A percentile compares a stretch with the other conserved stretches of the same genome.
Conservation (phyloP, 1,140 invertebrate species). For the Nebria ingens region DNA sequence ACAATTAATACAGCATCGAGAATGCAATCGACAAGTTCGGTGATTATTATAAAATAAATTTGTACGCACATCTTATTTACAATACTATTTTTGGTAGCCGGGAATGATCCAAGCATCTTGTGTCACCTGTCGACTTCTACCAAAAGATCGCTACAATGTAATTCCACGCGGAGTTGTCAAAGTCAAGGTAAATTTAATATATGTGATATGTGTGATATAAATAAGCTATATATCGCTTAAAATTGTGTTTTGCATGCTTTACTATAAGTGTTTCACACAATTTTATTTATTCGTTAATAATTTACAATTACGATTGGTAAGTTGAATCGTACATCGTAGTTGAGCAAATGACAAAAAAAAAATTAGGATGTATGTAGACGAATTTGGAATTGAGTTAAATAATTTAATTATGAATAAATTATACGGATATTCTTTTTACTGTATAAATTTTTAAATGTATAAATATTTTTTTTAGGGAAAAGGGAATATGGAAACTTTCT, state of each 20-base stretch:
- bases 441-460: conserved; percentile 14
- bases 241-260: conserved; percentile 9
- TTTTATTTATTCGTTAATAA: conserved; percentile 13
- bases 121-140: conserved; percentile 50
- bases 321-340: no score
- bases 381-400: no score
- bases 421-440: no score
- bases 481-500: conserved; percentile 78
- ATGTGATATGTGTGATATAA: conserved; percentile 16
- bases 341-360: no score
- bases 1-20: conserved; percentile 78
- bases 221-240: conserved; percentile 14
- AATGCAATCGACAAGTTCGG: conserved; percentile 70
- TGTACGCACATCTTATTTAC: no score
- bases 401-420: no score
- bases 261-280: conserved; percentile 2
- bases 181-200: conserved; percentile 54
- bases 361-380: no score
- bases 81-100: conserved; percentile 39
- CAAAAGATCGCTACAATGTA: conserved; percentile 46
- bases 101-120: conserved; percentile 67
- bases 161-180: conserved; percentile 55
- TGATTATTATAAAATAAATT: conserved; percentile 37
- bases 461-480: conserved; percentile 53
- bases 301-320: no score